Evolutionary conservation across 1,140 invertebrate species (phyloP).

Genomic region (Xylocopa sonorina): DNA sequence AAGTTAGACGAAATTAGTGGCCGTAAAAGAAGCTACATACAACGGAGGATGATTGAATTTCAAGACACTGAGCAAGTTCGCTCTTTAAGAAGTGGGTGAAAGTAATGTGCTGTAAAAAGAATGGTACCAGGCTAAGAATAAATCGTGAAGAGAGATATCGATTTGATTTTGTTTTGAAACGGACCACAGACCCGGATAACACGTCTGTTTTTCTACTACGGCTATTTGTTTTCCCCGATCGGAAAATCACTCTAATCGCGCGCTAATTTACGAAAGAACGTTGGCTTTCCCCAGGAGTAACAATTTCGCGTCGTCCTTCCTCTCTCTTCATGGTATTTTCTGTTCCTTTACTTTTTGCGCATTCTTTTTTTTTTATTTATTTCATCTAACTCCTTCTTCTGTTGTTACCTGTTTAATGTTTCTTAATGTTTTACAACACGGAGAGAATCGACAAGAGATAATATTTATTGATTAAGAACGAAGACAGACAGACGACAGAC

Average conservation of each 20-base stretch:
- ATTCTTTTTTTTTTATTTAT: slow-evolving; percentile 51
- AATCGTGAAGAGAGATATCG: too few species aligned
- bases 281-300: neutral
- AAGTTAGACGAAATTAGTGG: too few species aligned
- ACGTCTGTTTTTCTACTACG: neutral
- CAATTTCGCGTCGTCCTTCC: slow-evolving; percentile 25
- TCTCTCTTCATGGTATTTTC: slow-evolving; percentile 43
- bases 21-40: too few species aligned
- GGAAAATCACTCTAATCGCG: neutral
- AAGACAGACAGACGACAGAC: slow-evolving; percentile 75
- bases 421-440: slow-evolving; percentile 77
- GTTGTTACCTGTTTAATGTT: slow-evolving; percentile 15
- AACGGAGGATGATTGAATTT: too few species aligned
- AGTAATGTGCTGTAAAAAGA: too few species aligned
- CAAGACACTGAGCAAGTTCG: too few species aligned
- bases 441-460: slow-evolving; percentile 77
- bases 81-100: too few species aligned
- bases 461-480: slow-evolving; percentile 69
- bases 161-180: too few species aligned
- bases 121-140: too few species aligned
- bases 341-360: slow-evolving; percentile 42
- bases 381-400: neutral
- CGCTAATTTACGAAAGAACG: neutral
- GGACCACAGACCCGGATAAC: too few species aligned
- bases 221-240: neutral